Evolutionary conservation across 1,140 invertebrate genomes (phyloP).

Genomic region (Uloborus diversus): DNA sequence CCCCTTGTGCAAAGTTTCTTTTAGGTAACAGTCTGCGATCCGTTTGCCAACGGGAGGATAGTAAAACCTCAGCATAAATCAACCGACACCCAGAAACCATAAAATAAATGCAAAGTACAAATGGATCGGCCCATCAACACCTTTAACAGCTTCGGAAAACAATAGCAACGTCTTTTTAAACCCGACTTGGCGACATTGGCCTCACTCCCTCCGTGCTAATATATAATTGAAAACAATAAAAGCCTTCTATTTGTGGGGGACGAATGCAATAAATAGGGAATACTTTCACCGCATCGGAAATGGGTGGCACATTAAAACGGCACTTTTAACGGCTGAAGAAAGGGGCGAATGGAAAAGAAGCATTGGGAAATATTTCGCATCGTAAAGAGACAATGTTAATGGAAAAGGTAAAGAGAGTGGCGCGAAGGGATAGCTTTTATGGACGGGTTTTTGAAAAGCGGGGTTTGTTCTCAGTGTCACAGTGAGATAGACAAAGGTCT

Average conservation of each 20-base stretch:
- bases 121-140: neutral
- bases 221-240: constrained; percentile 56
- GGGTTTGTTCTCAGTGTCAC: neutral
- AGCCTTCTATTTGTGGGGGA: constrained; percentile 19
- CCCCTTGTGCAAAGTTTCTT: too few relatives aligned
- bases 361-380: constrained; percentile 49
- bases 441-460: constrained; percentile 41
- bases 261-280: constrained; percentile 51
- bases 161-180: constrained; percentile 19
- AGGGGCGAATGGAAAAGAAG: constrained; percentile 47
- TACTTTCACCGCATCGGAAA: constrained; percentile 37
- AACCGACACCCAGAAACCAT: neutral
- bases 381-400: constrained; percentile 55
- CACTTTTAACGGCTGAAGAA: constrained; percentile 31
- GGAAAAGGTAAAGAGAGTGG: constrained; percentile 50
- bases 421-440: constrained; percentile 50
- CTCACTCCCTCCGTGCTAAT: constrained; percentile 12
- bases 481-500: too few relatives aligned
- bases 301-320: constrained; percentile 50
- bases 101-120: neutral
- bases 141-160: neutral
- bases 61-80: neutral
- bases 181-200: too few relatives aligned
- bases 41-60: too few relatives aligned
- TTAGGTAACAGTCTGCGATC: too few relatives aligned